Percentiles rank a stretch among this genome's conserved stretches.
Conservation (phyloP, 2,888 invertebrate genomes). For the Protophormia terraenovae region DNA sequence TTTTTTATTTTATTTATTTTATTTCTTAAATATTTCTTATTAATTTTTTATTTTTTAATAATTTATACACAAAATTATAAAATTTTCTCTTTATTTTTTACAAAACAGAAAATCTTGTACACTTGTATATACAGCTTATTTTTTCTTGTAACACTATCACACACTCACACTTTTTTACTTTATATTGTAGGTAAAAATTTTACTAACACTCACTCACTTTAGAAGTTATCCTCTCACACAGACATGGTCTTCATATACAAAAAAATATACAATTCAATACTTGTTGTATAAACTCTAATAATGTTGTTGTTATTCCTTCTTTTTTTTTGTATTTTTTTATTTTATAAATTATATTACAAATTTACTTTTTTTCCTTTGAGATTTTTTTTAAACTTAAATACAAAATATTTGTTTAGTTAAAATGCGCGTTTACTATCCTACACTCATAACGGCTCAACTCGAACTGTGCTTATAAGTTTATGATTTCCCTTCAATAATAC, state of each 20-base stretch:
- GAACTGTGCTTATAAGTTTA: slow-evolving; percentile 59
- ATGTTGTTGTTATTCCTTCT: background rate
- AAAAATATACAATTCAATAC: background rate
- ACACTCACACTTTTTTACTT: background rate
- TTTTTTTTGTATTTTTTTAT: background rate
- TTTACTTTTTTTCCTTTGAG: background rate
- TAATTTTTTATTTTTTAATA: background rate
- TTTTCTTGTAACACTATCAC: background rate
- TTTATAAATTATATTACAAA: slow-evolving; percentile 22
- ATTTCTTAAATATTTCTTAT: background rate
- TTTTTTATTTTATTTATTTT: too few species aligned
- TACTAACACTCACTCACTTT: background rate
- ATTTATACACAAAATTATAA: background rate
- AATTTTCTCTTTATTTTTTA: background rate
- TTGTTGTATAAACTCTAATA: background rate
- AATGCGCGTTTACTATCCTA: slow-evolving; percentile 54
- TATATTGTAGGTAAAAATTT: too few species aligned
- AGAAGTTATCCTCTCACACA: background rate
- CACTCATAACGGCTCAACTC: slow-evolving; percentile 65
- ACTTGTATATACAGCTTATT: background rate
- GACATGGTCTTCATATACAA: background rate
- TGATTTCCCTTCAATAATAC: slow-evolving; percentile 36
- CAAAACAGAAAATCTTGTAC: background rate
- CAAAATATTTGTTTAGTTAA: background rate
- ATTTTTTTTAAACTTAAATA: slow-evolving; percentile 3